Base-by-base conservation (phyloP, 2,888 invertebrate species). In the Troides helena region DNA sequence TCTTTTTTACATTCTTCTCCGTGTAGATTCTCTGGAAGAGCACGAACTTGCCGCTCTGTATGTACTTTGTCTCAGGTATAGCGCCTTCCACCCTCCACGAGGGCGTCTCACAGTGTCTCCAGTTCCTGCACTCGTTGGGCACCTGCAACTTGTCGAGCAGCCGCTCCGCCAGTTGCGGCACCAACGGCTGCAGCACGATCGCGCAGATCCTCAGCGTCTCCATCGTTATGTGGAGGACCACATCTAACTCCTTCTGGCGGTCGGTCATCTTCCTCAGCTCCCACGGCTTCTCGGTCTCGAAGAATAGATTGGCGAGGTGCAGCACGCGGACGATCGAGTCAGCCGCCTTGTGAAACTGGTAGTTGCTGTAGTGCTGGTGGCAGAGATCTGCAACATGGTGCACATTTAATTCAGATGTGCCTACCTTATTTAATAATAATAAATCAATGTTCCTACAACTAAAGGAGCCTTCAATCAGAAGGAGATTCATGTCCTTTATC, bases 211-310 rank as follows among this genome's bases (percentile, higher is more conserved):
- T 94, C 60, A 98, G 86, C 0, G 96, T 95, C 88, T 99, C 99
- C 90, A 99, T 93, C 30, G 97, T 95, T 61, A 99, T 86, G 81
- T 97, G 96, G 69, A 99, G 93, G 65, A 98, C 94, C 21, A 95
- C 94, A 79, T 96, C 94, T 2, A 98, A 86, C 77, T 95, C 93
- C 60, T 94, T 90, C 64, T 94, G 92, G 30, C 91, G 84, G 60
- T 93, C 89, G 0, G 91, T 86, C 14, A 92, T 83, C 80, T 97
- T 96, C 67, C 93, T 94, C 71, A 99, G 92, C 75, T 95, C 94
- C 99, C 99, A 99, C 0, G 99, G 99, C 83, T 96, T 95, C 76
- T 95, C 94, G 5, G 95, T 91, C 80, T 99, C 97, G 79, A 99
- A 96, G 93, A 98, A 97, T 72, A 95, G 90, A 91, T 99, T 99